Conservation (phyloP, 30 jellyfish, hydroid and myxozoan genomes). For the Aurelia aurita region DNA sequence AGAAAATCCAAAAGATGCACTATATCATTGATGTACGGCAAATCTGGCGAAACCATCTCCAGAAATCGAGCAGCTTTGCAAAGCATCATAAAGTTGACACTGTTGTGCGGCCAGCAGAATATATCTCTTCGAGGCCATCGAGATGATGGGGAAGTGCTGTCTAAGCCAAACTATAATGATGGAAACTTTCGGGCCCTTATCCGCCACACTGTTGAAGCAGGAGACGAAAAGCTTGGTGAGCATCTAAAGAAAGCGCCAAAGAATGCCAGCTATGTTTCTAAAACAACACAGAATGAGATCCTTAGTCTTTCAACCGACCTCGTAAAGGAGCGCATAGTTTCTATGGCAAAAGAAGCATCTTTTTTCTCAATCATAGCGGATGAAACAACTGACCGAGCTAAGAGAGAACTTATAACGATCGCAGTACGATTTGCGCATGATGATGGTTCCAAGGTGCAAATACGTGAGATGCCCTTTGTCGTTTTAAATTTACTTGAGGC, state of each 20-base stretch:
- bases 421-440: constrained; percentile 29
- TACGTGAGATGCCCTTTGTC: constrained; percentile 2
- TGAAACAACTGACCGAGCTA: constrained; percentile 15
- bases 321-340: constrained; percentile 25
- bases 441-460: constrained; percentile 29
- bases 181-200: neutral
- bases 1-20: constrained; percentile 13
- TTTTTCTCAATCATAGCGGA: constrained; percentile 24
- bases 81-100: constrained; percentile 16
- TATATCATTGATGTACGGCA: neutral
- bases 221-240: neutral
- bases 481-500: constrained; percentile 7
- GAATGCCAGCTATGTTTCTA: constrained; percentile 22
- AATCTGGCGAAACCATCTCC: neutral
- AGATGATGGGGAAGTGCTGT: constrained; percentile 8
- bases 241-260: neutral
- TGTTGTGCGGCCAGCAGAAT: constrained; percentile 24
- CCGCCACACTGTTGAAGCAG: too few relatives aligned
- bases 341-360: constrained; percentile 6
- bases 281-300: constrained; percentile 20
- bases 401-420: constrained; percentile 18
- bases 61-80: constrained; percentile 6
- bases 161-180: neutral
- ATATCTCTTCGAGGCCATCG: constrained; percentile 4
- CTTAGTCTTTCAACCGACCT: constrained; percentile 16